Evolutionary conservation across 2,888 invertebrate genomes (phyloP), one percentile per base, ranked within the genome.

Genomic region (Phortica magna): DNA sequence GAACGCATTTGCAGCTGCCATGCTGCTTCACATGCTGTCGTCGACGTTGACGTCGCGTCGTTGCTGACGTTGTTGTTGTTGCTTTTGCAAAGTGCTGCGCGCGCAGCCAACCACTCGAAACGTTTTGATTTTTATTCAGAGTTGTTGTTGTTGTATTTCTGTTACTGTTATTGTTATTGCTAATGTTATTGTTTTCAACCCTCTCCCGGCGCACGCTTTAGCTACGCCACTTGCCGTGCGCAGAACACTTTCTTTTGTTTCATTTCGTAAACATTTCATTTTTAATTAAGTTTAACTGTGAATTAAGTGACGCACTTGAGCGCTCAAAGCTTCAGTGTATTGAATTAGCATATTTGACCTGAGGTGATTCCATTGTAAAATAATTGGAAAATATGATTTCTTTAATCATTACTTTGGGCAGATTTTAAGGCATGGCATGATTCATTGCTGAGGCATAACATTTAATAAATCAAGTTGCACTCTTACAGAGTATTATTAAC

Each of bases 41-140:
- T 17, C n/a, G 39, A 10, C 39, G 64, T n/a, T 64, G 39, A 22
- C 6, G 9, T 17, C 14, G 57, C n/a, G 59, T 19, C 17, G 59
- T 7, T 59, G 17, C 7, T 19, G n/a, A 2, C 5, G 17, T 57
- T 19, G 57, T 5, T 64, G 31, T 14, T 64, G 64, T 31, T 64
- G 64, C 31, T 65, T 14, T 65, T 65, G 65, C 65, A 65, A 65
- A 65, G 65, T 65, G 65, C 31, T 31, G 31, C 65, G 65, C 39
- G 65, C 65, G 65, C 39, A 65, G 65, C n/a, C 65, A 65, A 17
- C 65, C 65, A 65, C 65, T 65, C 39, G 65, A 65, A 65, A 65
- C 65, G 65, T 10, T 65, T 65, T 65, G 65, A 65, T 65, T 65
- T 31, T 31, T 4, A 48, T 48, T 48, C 14, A 14, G 48, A 48